phyloP scores from a whole-genome alignment of 1,140 invertebrate species.

The Muscidifurax raptorellus region DNA sequence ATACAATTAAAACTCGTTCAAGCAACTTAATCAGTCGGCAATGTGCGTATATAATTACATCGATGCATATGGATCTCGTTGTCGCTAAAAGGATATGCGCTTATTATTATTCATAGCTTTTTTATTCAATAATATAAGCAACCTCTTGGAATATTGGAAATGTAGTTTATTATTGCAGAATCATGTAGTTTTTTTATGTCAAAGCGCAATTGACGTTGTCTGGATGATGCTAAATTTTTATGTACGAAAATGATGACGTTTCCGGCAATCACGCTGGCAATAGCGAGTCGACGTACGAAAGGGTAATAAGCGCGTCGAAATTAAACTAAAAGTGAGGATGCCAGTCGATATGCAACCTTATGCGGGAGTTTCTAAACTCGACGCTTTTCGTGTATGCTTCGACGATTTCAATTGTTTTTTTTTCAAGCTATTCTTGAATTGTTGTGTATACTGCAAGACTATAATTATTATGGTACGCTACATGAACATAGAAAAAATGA shows the following conservation, averaged over 20 bases:
- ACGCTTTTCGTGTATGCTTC: not conserved
- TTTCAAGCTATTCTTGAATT: not conserved
- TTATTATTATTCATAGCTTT: no score
- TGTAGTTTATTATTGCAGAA: no score
- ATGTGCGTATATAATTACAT: not conserved
- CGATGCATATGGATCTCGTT: no score
- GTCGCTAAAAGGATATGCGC: no score
- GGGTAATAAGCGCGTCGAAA: slow-evolving; percentile 29
- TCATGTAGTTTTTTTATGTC: no score
- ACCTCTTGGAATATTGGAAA: no score
- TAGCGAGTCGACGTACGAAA: not conserved
- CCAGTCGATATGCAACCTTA: not conserved
- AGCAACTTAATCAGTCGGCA: not conserved
- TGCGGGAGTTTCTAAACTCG: not conserved
- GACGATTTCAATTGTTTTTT: not conserved
- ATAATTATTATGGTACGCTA: no score
- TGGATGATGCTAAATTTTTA: not conserved
- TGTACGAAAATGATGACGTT: not conserved
- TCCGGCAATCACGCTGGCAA: not conserved
- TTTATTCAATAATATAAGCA: no score
- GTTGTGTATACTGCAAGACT: no score
- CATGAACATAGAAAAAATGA: no score
- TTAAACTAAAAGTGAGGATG: not conserved
- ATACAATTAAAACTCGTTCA: not conserved
- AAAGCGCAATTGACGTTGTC: no score